Evolutionary conservation across 2,797 vertebrate genomes (phyloP), one percentile per base, ranked within the genome.

Genomic region (Bradypodion ventrale): DNA sequence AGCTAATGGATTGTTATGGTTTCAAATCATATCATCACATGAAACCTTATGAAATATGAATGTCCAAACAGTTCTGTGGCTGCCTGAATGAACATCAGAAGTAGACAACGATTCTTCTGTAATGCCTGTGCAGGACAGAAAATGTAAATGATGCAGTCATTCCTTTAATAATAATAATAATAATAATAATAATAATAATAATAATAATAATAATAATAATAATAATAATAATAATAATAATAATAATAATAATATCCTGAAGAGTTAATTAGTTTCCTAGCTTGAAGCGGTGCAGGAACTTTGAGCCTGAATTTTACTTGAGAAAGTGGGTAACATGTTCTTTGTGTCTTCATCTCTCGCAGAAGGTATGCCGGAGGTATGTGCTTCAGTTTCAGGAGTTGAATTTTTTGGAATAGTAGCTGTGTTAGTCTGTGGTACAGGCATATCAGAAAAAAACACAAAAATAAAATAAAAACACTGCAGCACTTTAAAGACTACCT

Each of bases 51-150:
- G 23, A 62, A 72, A 82, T 40, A 49, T 73, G 35, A 78, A 78
- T 59, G 79, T 66, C 87, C 78, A 82, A 68, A 49, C 56, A 72
- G 29, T 89, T 78, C 27, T 44, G 29, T 60, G 83, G 87, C 87
- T 86, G 85, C 84, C 88, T 86, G 75, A 87, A 88, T 86, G 75
- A 87, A 59, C 82, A 44, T 86, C 59, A 89, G 90, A 69, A 75
- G 42, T 80, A 88, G 68, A 65, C 87, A 92, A 83, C 87, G 74
- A 73, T 75, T 80, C 83, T 85, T 89, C 80, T 10, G 78, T n/a
- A 52, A 79, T 82, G 86, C 86, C 86, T 84, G 7, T 42, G 72
- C 75, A 65, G 80, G 87, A 90, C 44, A 85, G 88, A 68, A n/a
- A 52, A 44, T 7, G 63, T 68, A 76, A 73, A 13, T 32, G 13